These are phyloP conservation scores for Galeopsomyia nigrocyanea DNA, from an alignment of 2,888 invertebrate genomes.

Conservation along the genomic window DNA sequence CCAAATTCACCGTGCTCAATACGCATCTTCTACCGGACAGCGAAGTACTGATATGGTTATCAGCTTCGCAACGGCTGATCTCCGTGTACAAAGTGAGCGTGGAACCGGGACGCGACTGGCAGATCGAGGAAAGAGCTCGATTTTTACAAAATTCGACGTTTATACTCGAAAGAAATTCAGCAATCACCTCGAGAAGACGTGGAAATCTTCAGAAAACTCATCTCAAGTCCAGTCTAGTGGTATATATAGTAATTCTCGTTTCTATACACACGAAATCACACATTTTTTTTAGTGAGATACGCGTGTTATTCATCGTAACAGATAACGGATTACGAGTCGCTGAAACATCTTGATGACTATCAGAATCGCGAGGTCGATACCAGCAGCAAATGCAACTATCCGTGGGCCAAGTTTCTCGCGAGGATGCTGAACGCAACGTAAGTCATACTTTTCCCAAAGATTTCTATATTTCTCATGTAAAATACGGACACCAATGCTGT, in stretches of 20 bases:
- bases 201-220: conserved; percentile 53
- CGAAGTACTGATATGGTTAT: conserved; percentile 54
- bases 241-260: conserved; percentile 27
- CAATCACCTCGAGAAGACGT: conserved; percentile 55
- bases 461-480: neutral
- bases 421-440: conserved; percentile 56
- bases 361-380: conserved; percentile 62
- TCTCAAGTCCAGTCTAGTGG: conserved; percentile 59
- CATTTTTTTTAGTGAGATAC: too few species aligned
- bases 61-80: conserved; percentile 39
- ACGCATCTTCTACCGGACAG: conserved; percentile 58
- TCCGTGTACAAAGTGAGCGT: conserved; percentile 54
- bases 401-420: conserved; percentile 56
- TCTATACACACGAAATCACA: too few species aligned
- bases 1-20: conserved; percentile 44
- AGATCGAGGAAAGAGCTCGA: conserved; percentile 57
- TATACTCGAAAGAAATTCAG: neutral
- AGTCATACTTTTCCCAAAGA: conserved; percentile 24
- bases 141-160: conserved; percentile 43
- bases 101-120: conserved; percentile 46
- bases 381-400: conserved; percentile 62
- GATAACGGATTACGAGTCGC: conserved; percentile 64
- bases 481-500: neutral
- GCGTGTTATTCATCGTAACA: conserved; percentile 45
- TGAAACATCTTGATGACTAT: conserved; percentile 69